Percentiles rank a stretch among this genome's conserved stretches.
Evolutionary conservation across 2,113 vertebrate species (phyloP).

Genomic region (Poeciliopsis prolifica): DNA sequence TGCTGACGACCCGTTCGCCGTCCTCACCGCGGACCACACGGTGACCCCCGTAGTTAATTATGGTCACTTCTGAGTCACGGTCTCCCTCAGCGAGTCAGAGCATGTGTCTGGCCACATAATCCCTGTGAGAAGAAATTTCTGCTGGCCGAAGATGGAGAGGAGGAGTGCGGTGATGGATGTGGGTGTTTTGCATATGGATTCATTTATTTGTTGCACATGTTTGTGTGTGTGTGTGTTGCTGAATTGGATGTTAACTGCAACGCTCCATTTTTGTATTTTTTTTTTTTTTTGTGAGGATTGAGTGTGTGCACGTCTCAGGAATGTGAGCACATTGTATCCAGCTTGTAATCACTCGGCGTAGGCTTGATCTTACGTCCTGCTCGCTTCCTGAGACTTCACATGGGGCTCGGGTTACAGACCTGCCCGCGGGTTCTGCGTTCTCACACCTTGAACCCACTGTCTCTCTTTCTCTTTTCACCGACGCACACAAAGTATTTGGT

Average conservation of each 20-base stretch:
- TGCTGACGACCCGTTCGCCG: neutral
- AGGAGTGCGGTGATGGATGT: constrained; percentile 10
- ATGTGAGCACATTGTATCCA: constrained; percentile 40
- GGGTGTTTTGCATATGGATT: constrained; percentile 24
- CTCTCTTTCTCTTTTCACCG: constrained; percentile 5
- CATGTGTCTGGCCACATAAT: constrained; percentile 47
- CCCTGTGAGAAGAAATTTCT: constrained; percentile 57
- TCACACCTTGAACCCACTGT: constrained; percentile 41
- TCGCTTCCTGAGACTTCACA: constrained; percentile 62
- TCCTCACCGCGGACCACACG: neutral
- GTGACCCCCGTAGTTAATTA: neutral
- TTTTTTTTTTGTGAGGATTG: neutral
- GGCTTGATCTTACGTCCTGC: constrained; percentile 57
- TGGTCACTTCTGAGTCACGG: constrained; percentile 14
- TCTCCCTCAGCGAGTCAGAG: constrained; percentile 29
- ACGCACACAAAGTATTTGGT: constrained; percentile 6
- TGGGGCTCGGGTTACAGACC: constrained; percentile 67
- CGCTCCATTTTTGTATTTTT: neutral
- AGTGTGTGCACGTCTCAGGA: constrained; percentile 35
- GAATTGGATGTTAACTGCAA: neutral
- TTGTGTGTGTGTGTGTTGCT: constrained; percentile 10
- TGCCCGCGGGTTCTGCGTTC: constrained; percentile 42
- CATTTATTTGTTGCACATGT: constrained; percentile 25
- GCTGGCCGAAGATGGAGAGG: neutral
- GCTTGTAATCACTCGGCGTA: constrained; percentile 50